Base-by-base conservation (phyloP, 2,888 invertebrate species). In the Synergus laeviventris region DNA sequence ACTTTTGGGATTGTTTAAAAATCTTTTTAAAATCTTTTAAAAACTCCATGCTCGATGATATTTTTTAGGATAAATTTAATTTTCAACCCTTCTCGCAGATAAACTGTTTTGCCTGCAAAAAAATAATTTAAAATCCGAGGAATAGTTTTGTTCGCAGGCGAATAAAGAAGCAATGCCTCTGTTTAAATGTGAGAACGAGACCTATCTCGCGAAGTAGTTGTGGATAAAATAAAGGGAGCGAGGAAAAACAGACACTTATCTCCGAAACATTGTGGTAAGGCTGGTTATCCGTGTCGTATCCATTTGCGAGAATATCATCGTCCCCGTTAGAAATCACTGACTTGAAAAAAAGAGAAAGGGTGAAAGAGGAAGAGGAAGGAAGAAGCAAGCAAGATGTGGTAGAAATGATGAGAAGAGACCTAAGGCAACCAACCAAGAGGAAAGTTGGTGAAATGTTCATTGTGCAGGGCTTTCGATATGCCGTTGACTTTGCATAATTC, bases 401-500 rank as follows among this genome's bases (percentile, higher is more conserved):
- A 60, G 60, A 60, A 12, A 36, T 8, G 60, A 31, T 9, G 16
- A n/a, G 66, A 45, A 14, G 9, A n/a, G 49, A 31, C 49, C 9
- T 11, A n/a, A 45, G 24, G 49, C 24, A 49, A 70, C 16, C 49
- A 42, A 24, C 49, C 49, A 70, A 70, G 70, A 70, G 49, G 49
- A 70, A 70, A 70, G 49, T 54, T 70, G 49, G 70, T 36, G 49
- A 36, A 70, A 70, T 70, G 49, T 70, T 70, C 49, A 54, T 70
- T 31, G 70, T 70, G 38, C 56, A 60, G 59, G 24, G 74, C 59
- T 59, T 56, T 74, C 59, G 74, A 74, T 56, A 59, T 74, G 60
- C 59, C 74, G 74, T 74, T 74, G 59, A 74, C 74, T 74, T 74
- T 59, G 59, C 74, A 74, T 74, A 74, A 74, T 59, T 74, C 74